Evolutionary conservation across 1,140 invertebrate genomes (phyloP).

Genomic region (Drosophila yakuba): DNA sequence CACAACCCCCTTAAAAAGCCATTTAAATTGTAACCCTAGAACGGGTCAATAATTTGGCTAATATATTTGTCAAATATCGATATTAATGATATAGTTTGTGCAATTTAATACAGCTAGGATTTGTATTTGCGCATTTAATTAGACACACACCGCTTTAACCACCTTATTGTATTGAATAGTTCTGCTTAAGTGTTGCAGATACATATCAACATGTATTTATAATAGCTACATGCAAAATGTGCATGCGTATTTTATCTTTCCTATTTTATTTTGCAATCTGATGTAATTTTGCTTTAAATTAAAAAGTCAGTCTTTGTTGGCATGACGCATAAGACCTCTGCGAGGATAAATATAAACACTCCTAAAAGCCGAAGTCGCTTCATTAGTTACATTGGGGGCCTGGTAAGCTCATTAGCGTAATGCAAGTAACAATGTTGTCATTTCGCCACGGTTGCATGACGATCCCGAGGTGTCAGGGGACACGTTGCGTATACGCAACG

Average conservation of each 20-base stretch:
- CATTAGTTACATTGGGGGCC: slow-evolving; percentile 59
- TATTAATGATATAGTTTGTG: no score
- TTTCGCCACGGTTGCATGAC: slow-evolving; percentile 32
- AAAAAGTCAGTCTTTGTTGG: slow-evolving; percentile 27
- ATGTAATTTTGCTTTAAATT: background rate
- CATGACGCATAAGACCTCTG: slow-evolving; percentile 42
- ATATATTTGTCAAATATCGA: no score
- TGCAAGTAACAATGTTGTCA: slow-evolving; percentile 65
- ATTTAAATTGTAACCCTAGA: no score
- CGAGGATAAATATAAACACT: slow-evolving; percentile 39
- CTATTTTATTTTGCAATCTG: background rate
- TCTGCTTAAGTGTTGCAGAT: background rate
- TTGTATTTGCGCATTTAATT: no score
- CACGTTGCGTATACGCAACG: slow-evolving; percentile 49
- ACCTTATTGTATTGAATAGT: background rate
- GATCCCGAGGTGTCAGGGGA: background rate
- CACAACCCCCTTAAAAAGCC: no score
- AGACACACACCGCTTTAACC: no score
- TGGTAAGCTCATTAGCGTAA: slow-evolving; percentile 69
- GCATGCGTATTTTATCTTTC: background rate
- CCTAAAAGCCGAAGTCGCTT: slow-evolving; percentile 35
- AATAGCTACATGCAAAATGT: background rate
- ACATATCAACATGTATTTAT: no score
- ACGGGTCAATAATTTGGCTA: no score
- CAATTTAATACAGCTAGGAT: no score